A percentile compares a stretch with the other conserved stretches of the same genome.
Evolutionary conservation across 2,888 invertebrate species (phyloP).

Genomic region (Agriopis leucophaearia): DNA sequence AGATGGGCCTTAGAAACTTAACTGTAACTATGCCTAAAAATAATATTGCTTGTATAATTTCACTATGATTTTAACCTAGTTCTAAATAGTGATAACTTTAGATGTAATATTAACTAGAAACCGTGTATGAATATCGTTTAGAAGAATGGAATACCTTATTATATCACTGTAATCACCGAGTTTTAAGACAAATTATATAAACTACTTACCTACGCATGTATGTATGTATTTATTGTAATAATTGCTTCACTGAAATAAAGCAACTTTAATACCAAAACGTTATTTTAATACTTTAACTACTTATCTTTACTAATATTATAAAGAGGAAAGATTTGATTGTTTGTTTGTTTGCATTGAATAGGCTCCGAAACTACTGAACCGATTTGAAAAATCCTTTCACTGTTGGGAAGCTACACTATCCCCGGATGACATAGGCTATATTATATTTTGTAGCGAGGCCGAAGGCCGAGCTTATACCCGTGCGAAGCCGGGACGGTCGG

Average conservation of each 20-base stretch:
- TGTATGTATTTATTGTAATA: conserved; percentile 65
- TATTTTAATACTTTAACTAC: conserved; percentile 4
- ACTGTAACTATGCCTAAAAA: conserved; percentile 14
- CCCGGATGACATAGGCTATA: no score
- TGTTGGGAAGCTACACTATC: no score
- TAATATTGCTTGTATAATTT: conserved; percentile 24
- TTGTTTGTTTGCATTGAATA: no score
- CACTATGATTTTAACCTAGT: conserved; percentile 23
- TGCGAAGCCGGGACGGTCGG: no score
- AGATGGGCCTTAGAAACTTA: not conserved
- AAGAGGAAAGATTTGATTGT: no score
- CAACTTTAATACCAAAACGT: conserved; percentile 64
- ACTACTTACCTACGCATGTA: conserved; percentile 58
- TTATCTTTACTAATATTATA: no score
- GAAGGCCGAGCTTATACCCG: no score
- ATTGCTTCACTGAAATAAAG: conserved; percentile 77
- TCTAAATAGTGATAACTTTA: conserved; percentile 26
- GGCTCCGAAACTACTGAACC: no score
- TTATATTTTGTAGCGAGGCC: no score
- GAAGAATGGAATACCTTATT: conserved; percentile 32
- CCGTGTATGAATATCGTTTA: conserved; percentile 42
- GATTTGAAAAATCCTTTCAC: no score
- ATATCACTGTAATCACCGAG: conserved; percentile 47
- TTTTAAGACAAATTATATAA: conserved; percentile 48
- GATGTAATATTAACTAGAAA: conserved; percentile 26